phyloP scores from a whole-genome alignment of 2,797 vertebrate species.

The Chrosomus eos region DNA sequence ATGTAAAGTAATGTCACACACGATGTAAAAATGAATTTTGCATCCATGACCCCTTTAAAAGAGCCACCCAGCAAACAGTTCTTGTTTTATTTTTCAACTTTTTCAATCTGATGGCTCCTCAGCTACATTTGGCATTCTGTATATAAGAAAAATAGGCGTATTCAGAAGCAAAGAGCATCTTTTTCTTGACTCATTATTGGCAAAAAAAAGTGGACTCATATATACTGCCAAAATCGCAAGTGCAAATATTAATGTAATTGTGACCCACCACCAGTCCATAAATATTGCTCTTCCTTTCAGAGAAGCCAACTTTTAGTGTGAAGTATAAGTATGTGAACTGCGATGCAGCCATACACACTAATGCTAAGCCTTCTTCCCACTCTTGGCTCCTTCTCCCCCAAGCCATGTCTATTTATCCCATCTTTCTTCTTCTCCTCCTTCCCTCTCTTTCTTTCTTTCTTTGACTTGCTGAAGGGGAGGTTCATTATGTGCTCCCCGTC shows the following conservation, averaged over 20 bases:
- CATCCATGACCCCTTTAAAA: not conserved
- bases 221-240: too few species aligned
- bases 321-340: not conserved
- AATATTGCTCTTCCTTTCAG: not conserved
- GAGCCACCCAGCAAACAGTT: not conserved
- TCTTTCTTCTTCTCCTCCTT: slow-evolving; percentile 14
- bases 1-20: too few species aligned
- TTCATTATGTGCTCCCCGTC: slow-evolving; percentile 54
- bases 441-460: not conserved
- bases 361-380: not conserved
- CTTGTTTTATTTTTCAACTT: not conserved
- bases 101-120: not conserved
- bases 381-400: not conserved
- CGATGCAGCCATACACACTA: slow-evolving; percentile 5
- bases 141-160: not conserved
- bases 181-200: slow-evolving; percentile 2
- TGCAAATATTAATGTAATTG: not conserved
- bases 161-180: not conserved
- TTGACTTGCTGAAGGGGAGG: slow-evolving; percentile 24
- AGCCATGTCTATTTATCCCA: slow-evolving; percentile 13
- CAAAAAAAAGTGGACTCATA: too few species aligned
- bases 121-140: not conserved
- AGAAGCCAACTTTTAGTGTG: not conserved
- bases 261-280: slow-evolving; percentile 10
- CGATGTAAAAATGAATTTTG: too few species aligned